These are phyloP conservation scores for Oryzias javanicus DNA, from an alignment of 2,113 vertebrate genomes.

Conservation along the genomic window DNA sequence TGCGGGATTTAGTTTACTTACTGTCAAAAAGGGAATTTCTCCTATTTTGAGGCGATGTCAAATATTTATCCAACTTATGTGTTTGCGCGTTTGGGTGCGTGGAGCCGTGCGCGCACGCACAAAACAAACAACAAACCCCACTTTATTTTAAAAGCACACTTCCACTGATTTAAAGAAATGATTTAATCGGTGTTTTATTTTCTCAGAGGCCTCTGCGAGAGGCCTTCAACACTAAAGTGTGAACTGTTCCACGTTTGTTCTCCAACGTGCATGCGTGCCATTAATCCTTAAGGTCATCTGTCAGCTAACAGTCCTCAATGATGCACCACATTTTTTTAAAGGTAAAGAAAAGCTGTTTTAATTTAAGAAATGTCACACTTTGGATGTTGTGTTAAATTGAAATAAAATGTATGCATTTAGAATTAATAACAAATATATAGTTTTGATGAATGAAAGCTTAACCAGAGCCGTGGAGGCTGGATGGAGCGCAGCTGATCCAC, in stretches of 20 bases:
- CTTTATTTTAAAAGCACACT: slow-evolving; percentile 1
- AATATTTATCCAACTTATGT: slow-evolving; percentile 13
- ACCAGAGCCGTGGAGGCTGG: neutral
- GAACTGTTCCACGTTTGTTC: neutral
- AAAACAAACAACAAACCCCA: slow-evolving; percentile 7
- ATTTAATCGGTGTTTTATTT: slow-evolving; percentile 3
- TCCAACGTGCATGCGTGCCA: neutral
- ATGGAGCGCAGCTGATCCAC: slow-evolving; percentile 45
- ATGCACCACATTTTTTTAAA: neutral
- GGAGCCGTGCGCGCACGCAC: neutral
- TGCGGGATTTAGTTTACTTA: neutral
- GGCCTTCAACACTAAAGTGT: slow-evolving; percentile 33
- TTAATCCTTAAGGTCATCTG: slow-evolving; percentile 27
- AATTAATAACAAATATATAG: neutral
- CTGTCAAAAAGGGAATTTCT: neutral
- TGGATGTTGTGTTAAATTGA: neutral
- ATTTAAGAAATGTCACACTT: neutral
- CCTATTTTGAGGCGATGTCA: neutral
- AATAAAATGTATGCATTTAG: no score
- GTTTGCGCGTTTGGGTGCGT: neutral
- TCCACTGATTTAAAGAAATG: neutral
- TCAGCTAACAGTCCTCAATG: slow-evolving; percentile 16
- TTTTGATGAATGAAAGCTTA: no score
- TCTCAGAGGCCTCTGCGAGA: slow-evolving; percentile 15
- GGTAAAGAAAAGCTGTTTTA: slow-evolving; percentile 13